Evolutionary conservation across 2,113 vertebrate genomes (phyloP).

Genomic region (Pardalotus punctatus): DNA sequence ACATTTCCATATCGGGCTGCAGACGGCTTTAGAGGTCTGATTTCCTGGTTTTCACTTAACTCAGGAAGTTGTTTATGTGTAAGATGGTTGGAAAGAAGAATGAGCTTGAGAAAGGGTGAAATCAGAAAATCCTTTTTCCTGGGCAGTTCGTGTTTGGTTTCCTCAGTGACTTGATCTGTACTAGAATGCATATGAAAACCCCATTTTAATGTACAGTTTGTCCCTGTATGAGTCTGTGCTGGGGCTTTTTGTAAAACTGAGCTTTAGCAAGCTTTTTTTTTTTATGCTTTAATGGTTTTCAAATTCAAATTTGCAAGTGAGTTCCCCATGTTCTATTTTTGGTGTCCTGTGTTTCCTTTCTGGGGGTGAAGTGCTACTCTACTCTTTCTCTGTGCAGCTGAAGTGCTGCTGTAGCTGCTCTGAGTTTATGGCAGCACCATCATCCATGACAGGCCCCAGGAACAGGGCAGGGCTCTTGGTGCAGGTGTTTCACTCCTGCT

Average conservation of each 20-base stretch:
- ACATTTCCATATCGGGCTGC: not conserved
- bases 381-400: not conserved
- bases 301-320: not conserved
- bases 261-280: not conserved
- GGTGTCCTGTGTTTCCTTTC: conserved; percentile 2
- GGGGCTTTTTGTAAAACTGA: not conserved
- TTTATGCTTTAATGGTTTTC: not conserved
- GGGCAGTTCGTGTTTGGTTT: not conserved
- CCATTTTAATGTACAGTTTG: not conserved
- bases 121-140: not conserved
- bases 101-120: not conserved
- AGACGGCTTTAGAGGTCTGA: not conserved
- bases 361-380: not conserved
- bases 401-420: not conserved
- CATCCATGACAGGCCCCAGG: not conserved
- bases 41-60: not conserved
- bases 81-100: not conserved
- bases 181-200: not conserved
- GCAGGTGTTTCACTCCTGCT: not conserved
- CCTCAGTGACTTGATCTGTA: not conserved
- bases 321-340: not conserved
- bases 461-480: not conserved
- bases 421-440: not conserved
- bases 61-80: not conserved
- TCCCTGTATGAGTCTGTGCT: not conserved